Conservation (phyloP, 2,888 invertebrate species). For the Octodonta nipae region DNA sequence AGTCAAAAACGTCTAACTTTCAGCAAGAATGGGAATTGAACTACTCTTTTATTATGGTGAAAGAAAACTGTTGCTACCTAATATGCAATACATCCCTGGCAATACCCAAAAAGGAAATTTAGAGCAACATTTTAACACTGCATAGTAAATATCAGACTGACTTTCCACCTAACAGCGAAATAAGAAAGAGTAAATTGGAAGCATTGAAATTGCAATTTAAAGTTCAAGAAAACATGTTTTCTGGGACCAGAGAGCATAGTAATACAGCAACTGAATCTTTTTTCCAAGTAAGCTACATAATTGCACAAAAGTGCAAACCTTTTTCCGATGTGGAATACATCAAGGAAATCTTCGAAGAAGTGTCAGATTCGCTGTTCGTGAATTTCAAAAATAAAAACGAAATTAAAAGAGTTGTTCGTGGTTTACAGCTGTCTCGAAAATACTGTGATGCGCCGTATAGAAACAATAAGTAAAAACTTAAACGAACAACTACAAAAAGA, state of each 20-base stretch:
- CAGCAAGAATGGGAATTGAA: no score
- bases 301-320: no score
- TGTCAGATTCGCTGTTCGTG: slow-evolving; percentile 11
- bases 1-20: no score
- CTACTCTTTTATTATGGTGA: no score
- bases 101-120: slow-evolving; percentile 1
- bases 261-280: slow-evolving; percentile 8
- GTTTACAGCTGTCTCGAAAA: no score
- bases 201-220: slow-evolving; percentile 9
- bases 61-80: slow-evolving; percentile 1
- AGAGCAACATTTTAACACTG: slow-evolving; percentile 1
- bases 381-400: slow-evolving; percentile 12
- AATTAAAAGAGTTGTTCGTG: slow-evolving; percentile 10
- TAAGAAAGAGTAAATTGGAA: slow-evolving; percentile 11
- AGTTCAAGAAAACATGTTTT: slow-evolving; percentile 7
- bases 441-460: no score
- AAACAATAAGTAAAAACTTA: no score
- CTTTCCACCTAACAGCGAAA: slow-evolving; percentile 9
- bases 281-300: slow-evolving; percentile 11
- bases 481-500: no score
- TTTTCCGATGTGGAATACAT: slow-evolving; percentile 13
- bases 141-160: slow-evolving; percentile 1
- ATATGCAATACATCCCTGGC: slow-evolving; percentile 1
- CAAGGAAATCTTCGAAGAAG: slow-evolving; percentile 12
- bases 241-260: slow-evolving; percentile 2